A percentile compares a stretch with the other conserved stretches of the same genome.
Evolutionary conservation across 2,797 vertebrate genomes (phyloP).

Genomic region (Rhyacichthys aspro): DNA sequence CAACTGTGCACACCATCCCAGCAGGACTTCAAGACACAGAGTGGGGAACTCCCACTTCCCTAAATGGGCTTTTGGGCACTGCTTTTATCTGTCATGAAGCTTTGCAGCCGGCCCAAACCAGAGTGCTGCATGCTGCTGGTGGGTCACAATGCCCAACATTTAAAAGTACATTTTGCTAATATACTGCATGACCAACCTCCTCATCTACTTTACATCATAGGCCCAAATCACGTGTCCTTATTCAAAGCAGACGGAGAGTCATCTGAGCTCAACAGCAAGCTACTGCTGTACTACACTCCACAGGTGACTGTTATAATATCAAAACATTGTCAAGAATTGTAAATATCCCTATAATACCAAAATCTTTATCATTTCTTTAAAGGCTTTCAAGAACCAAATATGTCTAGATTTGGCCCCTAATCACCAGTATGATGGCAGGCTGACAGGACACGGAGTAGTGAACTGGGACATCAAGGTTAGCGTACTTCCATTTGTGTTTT

Average conservation of each 20-base stretch:
- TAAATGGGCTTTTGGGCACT: constrained; percentile 90
- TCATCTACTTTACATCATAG: constrained; percentile 66
- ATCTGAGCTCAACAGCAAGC: constrained; percentile 87
- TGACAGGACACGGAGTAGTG: constrained; percentile 92
- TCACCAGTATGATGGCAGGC: constrained; percentile 88
- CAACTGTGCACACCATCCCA: constrained; percentile 84
- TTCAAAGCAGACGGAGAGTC: constrained; percentile 90
- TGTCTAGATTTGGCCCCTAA: constrained; percentile 93
- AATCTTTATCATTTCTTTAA: constrained; percentile 7
- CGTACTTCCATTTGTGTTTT: background rate
- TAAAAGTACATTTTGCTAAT: background rate
- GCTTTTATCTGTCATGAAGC: constrained; percentile 94
- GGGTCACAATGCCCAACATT: constrained; percentile 6
- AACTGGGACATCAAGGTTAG: constrained; percentile 95
- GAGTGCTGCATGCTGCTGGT: constrained; percentile 84
- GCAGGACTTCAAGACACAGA: constrained; percentile 94
- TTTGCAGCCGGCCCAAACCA: constrained; percentile 84
- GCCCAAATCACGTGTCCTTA: constrained; percentile 88
- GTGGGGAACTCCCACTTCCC: constrained; percentile 94
- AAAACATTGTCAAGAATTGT: background rate
- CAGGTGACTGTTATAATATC: constrained; percentile 79
- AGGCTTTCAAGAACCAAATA: constrained; percentile 96
- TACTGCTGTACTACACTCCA: constrained; percentile 96
- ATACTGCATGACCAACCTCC: constrained; percentile 28
- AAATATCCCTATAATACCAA: background rate